A percentile compares a stretch with the other conserved stretches of the same genome.
phyloP scores from a whole-genome alignment of 2,888 invertebrate genomes.

The Orthosia gracilis region DNA sequence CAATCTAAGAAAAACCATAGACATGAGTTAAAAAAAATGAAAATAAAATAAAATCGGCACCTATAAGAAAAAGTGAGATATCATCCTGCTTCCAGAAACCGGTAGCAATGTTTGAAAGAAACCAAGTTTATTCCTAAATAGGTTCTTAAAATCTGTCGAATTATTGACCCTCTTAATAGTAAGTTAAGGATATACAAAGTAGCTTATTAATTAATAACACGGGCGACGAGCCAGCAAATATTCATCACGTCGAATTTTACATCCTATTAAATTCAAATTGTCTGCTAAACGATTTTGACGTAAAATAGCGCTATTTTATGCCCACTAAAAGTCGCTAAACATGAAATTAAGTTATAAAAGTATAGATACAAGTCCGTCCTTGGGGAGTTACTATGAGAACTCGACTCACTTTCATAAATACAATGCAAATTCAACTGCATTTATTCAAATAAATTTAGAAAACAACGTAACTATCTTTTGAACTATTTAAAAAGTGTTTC shows the following conservation, averaged over 20 bases:
- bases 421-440: background rate
- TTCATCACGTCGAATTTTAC: slow-evolving; percentile 50
- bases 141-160: slow-evolving; percentile 31
- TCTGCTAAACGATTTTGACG: slow-evolving; percentile 47
- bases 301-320: slow-evolving; percentile 52
- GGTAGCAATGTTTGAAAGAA: background rate
- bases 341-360: slow-evolving; percentile 62
- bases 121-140: slow-evolving; percentile 22
- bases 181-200: slow-evolving; percentile 31
- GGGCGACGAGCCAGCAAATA: slow-evolving; percentile 29
- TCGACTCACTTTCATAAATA: slow-evolving; percentile 14
- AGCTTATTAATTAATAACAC: slow-evolving; percentile 51
- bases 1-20: background rate
- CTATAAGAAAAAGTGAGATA: background rate
- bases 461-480: too few relatives aligned
- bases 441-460: background rate
- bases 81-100: background rate
- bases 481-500: background rate
- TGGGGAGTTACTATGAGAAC: slow-evolving; percentile 38
- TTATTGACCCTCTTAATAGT: slow-evolving; percentile 36
- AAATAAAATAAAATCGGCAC: background rate
- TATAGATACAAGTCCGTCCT: slow-evolving; percentile 44
- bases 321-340: slow-evolving; percentile 53
- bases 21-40: too few relatives aligned
- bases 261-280: slow-evolving; percentile 55